Evolutionary conservation across 1,140 invertebrate genomes (phyloP).

Genomic region (Anoplolepis gracilipes): DNA sequence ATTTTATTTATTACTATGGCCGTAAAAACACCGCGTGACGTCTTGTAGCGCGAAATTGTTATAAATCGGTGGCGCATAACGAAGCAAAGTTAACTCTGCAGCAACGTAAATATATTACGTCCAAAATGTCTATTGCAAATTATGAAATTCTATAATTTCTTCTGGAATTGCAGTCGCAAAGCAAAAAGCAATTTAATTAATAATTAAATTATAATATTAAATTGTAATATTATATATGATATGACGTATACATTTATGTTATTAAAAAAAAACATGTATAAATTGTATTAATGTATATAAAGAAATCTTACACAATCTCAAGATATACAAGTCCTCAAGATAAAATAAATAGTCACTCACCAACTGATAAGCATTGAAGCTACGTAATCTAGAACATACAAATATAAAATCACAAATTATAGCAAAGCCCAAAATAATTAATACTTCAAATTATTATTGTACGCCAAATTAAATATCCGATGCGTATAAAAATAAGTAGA

Average conservation of each 20-base stretch:
- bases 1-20: conserved; percentile 31
- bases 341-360: no score
- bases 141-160: neutral
- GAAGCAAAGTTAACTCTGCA: neutral
- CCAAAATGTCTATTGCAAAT: neutral
- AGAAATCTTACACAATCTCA: no score
- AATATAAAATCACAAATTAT: no score
- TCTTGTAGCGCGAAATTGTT: neutral
- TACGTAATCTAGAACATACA: no score
- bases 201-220: neutral
- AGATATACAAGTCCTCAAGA: no score
- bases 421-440: no score
- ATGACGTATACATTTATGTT: neutral
- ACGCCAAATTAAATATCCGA: no score
- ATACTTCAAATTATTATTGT: no score
- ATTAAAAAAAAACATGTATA: no score
- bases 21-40: conserved; percentile 5
- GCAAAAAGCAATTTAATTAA: neutral
- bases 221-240: neutral
- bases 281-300: no score
- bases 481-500: no score
- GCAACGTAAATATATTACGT: neutral
- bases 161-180: neutral
- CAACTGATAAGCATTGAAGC: no score
- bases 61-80: conserved; percentile 2